These are phyloP conservation scores for Phrynocephalus versicolor DNA, from an alignment of 2,113 vertebrate genomes.

Conservation along the genomic window DNA sequence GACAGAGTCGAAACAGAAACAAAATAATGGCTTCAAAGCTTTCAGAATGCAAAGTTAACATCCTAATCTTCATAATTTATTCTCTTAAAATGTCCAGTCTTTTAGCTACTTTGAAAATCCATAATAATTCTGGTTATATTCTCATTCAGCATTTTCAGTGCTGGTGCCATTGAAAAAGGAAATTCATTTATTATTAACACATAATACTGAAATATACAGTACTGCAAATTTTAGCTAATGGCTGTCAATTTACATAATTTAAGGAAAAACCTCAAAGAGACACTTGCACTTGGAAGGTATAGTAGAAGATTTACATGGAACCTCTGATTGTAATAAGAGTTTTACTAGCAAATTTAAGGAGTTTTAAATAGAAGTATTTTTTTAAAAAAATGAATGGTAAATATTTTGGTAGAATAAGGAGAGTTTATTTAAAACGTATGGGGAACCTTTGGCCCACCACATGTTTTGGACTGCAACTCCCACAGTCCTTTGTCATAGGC, in stretches of 20 bases:
- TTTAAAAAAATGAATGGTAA: neutral
- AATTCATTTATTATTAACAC: neutral
- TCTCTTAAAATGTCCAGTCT: neutral
- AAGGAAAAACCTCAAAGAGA: neutral
- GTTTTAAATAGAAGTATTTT: neutral
- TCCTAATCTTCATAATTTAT: neutral
- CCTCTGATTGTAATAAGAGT: constrained; percentile 4
- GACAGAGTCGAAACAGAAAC: neutral
- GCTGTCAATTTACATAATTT: constrained; percentile 6
- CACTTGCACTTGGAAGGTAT: neutral
- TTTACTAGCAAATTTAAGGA: neutral
- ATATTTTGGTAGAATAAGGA: neutral
- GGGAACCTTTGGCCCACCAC: too few species aligned
- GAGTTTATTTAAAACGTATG: neutral
- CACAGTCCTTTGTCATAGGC: too few species aligned
- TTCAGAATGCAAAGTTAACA: neutral
- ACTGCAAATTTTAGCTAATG: constrained; percentile 5
- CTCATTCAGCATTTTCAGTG: neutral
- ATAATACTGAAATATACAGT: neutral
- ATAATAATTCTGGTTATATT: neutral
- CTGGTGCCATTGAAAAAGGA: neutral
- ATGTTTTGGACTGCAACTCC: too few species aligned
- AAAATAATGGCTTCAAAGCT: neutral
- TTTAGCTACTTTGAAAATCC: neutral
- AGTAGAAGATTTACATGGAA: neutral